Percentiles rank a stretch among this genome's conserved stretches.
phyloP scores from a whole-genome alignment of 2,888 invertebrate species.

The Ferrisia virgata region DNA sequence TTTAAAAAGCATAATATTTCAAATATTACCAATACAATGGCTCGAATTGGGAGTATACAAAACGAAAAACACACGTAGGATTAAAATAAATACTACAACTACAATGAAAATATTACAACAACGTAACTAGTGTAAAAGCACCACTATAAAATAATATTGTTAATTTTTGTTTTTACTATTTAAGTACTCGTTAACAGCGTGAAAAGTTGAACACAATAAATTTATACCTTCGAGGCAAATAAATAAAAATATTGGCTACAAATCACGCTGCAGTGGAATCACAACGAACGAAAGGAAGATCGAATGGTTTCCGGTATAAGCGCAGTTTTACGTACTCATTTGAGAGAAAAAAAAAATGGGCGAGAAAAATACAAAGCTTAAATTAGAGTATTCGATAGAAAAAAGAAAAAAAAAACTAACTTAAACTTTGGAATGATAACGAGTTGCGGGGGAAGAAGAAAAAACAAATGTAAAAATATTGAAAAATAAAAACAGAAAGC shows the following conservation, averaged over 20 bases:
- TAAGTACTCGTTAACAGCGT: constrained; percentile 6
- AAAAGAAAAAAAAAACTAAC: not conserved
- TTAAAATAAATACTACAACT: constrained; percentile 2
- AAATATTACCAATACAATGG: not conserved
- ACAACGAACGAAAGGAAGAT: not conserved
- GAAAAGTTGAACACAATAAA: not conserved
- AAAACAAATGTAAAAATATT: not conserved
- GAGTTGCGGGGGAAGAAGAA: not conserved
- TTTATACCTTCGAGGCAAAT: not conserved
- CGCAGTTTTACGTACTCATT: not conserved
- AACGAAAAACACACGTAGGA: not conserved
- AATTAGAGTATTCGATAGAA: not conserved
- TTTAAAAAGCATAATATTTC: not conserved
- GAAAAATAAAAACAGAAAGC: not conserved
- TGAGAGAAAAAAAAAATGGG: not conserved
- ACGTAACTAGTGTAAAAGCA: constrained; percentile 33
- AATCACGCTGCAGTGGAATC: not conserved
- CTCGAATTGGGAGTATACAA: not conserved
- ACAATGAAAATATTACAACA: constrained; percentile 23
- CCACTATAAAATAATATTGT: constrained; percentile 5
- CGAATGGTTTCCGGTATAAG: not conserved
- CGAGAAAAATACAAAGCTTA: not conserved
- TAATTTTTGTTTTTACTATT: not conserved
- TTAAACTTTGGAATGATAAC: constrained; percentile 11
- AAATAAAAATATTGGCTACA: not conserved